Evolutionary conservation across 2,797 vertebrate species (phyloP), one percentile per base, ranked within the genome.

Genomic region (Gambelia wislizenii): DNA sequence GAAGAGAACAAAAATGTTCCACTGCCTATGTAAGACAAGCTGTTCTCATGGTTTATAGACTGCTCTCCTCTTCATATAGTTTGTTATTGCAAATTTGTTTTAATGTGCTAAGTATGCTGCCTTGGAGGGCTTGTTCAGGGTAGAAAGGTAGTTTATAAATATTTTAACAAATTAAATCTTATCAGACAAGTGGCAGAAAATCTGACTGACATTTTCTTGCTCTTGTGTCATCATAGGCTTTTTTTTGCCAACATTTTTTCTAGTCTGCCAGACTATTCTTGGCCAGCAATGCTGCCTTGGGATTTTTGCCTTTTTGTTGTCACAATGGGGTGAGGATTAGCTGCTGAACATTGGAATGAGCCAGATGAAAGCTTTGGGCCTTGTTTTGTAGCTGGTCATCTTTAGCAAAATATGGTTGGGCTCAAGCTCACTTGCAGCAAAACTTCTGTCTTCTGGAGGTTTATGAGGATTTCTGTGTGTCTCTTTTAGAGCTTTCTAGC

Each of bases 161-260:
- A 78, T 54, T 33, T 52, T 54, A 52, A 78, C 33, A 78, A 52
- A n/a, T 49, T 49, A 77, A 49, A 52, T 49, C 76, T 33, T 78
- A 47, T 42, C 20, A 89, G 92, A 82, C 94, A 94, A 94, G 42
- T 94, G 92, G 92, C 95, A 95, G 94, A 88, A 94, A 91, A 92
- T 85, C 1, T 89, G 89, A 89, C 83, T 39, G 83, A 47, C 90
- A 91, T n/a, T 69, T 86, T 67, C n/a, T 36, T 69, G 42, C 44
- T 59, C 10, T 16, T 77, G 42, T 85, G 56, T n/a, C 9, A 61
- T 39, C 56, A 25, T 16, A 36, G 20, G 25, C 61, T 33, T 75
- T 72, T 75, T 72, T 74, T 70, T 72, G 36, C 70, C 47, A 72
- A 54, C 33, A 36, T 39, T 36, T 54, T 61, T 64, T 13, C 80